Base-by-base conservation (phyloP, 1,140 invertebrate species). In the Aphelenchoides avenae region DNA sequence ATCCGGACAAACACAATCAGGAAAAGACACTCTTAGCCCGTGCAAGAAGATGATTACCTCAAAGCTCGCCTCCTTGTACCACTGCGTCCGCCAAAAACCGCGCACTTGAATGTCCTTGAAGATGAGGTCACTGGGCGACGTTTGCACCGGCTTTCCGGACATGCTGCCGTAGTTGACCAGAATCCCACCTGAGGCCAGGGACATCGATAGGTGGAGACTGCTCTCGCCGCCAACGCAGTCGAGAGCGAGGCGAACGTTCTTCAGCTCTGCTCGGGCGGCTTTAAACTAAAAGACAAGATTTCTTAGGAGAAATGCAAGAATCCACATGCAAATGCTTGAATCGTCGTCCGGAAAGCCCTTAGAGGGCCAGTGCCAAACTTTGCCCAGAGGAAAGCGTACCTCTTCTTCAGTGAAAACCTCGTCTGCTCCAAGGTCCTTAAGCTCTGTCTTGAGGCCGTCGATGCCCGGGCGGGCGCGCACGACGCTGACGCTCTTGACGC, bases 11-110 rank as follows among this genome's bases (percentile, higher is more conserved):
- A n/a, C n/a, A n/a, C n/a, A n/a, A n/a, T n/a, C n/a, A n/a, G n/a
- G n/a, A n/a, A n/a, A n/a, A n/a, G n/a, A n/a, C n/a, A n/a, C n/a
- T n/a, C n/a, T n/a, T n/a, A n/a, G n/a, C n/a, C n/a, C n/a, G n/a
- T n/a, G n/a, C n/a, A n/a, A n/a, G n/a, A n/a, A n/a, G n/a, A n/a
- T n/a, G n/a, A n/a, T n/a, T n/a, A n/a, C n/a, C n/a, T n/a, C n/a
- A n/a, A n/a, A n/a, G n/a, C n/a, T n/a, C n/a, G n/a, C n/a, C 81
- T 78, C 48, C 18, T 68, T 61, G 61, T 81, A 82, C 91, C 91
- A 98, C 41, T 84, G 80, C 0, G 90, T 88, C 87, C 96, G 91
- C 94, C 94, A 98, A 80, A 89, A 97, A n/a, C 93, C 94, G 76
- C 82, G 79, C 6, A 91, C 81, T 41, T 81, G 80, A 51, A 94